These are phyloP conservation scores for Lepidochrysops patricia DNA, from an alignment of 2,888 invertebrate genomes.

Conservation along the genomic window DNA sequence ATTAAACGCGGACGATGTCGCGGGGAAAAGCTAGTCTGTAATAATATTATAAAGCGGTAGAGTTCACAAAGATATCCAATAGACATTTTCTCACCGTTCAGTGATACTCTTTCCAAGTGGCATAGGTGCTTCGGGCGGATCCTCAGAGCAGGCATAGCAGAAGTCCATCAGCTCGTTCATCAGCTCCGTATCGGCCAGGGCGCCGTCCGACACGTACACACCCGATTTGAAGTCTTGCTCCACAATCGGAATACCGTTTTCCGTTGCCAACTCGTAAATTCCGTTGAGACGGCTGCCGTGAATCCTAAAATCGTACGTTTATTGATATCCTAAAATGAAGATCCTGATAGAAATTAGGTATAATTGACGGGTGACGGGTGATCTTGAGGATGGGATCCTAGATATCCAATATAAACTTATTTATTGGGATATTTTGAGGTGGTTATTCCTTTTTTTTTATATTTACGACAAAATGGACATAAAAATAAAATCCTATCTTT, in stretches of 20 bases:
- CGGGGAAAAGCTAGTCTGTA: no score
- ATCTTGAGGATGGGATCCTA: no score
- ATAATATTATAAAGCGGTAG: no score
- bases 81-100: conserved; percentile 25
- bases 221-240: conserved; percentile 35
- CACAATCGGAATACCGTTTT: conserved; percentile 35
- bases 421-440: no score
- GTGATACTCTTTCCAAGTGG: conserved; percentile 29
- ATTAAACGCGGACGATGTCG: no score
- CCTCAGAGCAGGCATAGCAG: conserved; percentile 21
- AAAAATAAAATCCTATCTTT: no score
- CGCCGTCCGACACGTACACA: conserved; percentile 30
- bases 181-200: conserved; percentile 18
- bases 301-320: conserved; percentile 36
- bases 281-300: conserved; percentile 41
- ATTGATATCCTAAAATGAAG: neutral
- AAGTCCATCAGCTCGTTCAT: conserved; percentile 28
- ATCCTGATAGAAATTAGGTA: no score
- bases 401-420: no score
- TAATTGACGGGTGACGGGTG: no score
- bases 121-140: conserved; percentile 21
- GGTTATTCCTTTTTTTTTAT: no score
- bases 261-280: conserved; percentile 36
- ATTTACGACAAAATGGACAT: no score
- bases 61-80: no score